These are phyloP conservation scores for Gymnocephalus cernua DNA, from an alignment of 2,113 vertebrate species.

Conservation along the genomic window DNA sequence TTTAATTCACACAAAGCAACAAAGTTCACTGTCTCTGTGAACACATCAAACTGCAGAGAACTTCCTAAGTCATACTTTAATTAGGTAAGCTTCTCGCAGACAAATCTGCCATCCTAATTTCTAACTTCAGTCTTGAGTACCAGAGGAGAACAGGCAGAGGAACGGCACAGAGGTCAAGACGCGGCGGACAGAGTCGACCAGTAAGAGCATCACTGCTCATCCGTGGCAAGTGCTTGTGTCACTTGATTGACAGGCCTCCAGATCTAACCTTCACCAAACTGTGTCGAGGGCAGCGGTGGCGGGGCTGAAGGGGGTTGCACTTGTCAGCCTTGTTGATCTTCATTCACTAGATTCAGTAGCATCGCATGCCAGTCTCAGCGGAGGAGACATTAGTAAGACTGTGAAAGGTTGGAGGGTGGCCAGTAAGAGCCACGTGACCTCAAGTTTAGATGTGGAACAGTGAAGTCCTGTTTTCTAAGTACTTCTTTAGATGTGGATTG, in stretches of 20 bases:
- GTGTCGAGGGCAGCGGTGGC: slow-evolving; percentile 74
- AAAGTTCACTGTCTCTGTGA: neutral
- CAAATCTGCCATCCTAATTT: slow-evolving; percentile 66
- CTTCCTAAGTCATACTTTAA: slow-evolving; percentile 32
- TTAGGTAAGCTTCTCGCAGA: slow-evolving; percentile 50
- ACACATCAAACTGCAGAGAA: slow-evolving; percentile 15
- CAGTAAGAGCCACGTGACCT: slow-evolving; percentile 21
- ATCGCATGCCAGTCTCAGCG: slow-evolving; percentile 72
- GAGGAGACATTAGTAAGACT: slow-evolving; percentile 44
- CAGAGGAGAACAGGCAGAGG: slow-evolving; percentile 49
- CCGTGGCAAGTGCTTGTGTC: slow-evolving; percentile 73
- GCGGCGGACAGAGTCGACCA: slow-evolving; percentile 33
- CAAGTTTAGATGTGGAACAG: neutral
- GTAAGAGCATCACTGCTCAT: slow-evolving; percentile 71
- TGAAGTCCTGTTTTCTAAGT: neutral
- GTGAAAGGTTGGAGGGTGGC: slow-evolving; percentile 37
- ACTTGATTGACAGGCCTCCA: slow-evolving; percentile 79
- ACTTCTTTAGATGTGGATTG: neutral
- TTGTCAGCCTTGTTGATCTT: slow-evolving; percentile 79
- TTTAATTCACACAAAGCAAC: neutral
- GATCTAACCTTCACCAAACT: slow-evolving; percentile 79
- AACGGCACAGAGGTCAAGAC: slow-evolving; percentile 63
- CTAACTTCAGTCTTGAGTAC: slow-evolving; percentile 59
- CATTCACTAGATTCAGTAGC: slow-evolving; percentile 59
- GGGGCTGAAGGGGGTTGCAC: slow-evolving; percentile 64